Evolutionary conservation across 2,113 vertebrate genomes (phyloP), one percentile per base, ranked within the genome.

Genomic region (Onychostoma macrolepis): DNA sequence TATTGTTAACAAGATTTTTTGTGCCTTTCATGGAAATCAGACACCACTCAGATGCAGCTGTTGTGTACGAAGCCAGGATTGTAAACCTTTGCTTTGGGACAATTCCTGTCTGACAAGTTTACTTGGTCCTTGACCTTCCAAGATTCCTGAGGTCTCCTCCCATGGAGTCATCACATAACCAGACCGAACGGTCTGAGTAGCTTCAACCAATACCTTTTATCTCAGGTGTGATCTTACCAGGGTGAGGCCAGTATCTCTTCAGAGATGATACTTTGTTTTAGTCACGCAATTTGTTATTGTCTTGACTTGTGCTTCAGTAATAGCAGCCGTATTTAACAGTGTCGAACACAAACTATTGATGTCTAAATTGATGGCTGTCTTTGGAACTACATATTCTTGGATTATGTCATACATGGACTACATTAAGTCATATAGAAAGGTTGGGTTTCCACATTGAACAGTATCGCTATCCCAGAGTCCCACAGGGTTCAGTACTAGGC

Each of bases 61-160:
- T 87, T 79, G 79, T 67, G 63, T 83, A 81, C 61, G 72, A 87
- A 87, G 63, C 43, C 61, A 38, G 71, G 28, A 30, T 81, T 83
- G 45, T 85, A 87, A 87, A 72, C 85, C 33, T 2, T 24, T 77
- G 85, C 88, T 85, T 41, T 38, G 30, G 85, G 86, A 89, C 86
- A 85, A 82, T 67, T 82, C 88, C 79, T 78, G 86, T 87, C 78
- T 85, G 53, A 89, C 88, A 63, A 61, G 82, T 87, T 87, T 83
- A 84, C 76, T 72, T 69, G 33, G 45, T 81, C 75, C 76, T 79
- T 13, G 58, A 85, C 58, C 45, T 75, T 76, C 83, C 74, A 48
- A 48, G 38, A 61, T 26, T 75, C 63, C 76, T 83, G 76, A 56
- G 48, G 26, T 63, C 85, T 80, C 81, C 88, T 78, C 88, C 85